phyloP scores from a whole-genome alignment of 2,888 invertebrate species.

The Aspidiotus rigidus region DNA sequence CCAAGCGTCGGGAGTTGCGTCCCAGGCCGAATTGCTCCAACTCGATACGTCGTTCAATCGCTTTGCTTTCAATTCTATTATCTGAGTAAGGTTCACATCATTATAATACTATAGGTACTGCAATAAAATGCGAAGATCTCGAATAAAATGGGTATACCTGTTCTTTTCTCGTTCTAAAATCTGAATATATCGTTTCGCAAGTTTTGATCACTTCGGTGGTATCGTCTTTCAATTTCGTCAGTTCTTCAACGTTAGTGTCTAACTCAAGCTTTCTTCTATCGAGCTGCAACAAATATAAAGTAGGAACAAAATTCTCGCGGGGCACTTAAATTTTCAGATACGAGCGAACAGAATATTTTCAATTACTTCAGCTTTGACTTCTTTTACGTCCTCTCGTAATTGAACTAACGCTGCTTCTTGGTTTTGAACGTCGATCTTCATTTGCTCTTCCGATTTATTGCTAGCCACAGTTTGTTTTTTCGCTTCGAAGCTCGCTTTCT shows the following conservation, averaged over 20 bases:
- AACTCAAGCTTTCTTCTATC: conserved; percentile 70
- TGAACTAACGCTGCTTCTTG: conserved; percentile 65
- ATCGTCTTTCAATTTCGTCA: conserved; percentile 61
- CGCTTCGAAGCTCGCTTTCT: conserved; percentile 62
- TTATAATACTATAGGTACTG: background rate
- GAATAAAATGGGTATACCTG: conserved; percentile 39
- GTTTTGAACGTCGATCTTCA: conserved; percentile 55
- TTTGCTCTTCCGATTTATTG: conserved; percentile 47
- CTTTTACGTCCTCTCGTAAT: conserved; percentile 60
- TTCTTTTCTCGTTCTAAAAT: conserved; percentile 59
- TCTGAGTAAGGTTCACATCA: conserved; percentile 38
- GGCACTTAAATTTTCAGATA: background rate
- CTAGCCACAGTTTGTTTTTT: conserved; percentile 40
- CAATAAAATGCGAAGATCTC: background rate
- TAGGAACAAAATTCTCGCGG: background rate
- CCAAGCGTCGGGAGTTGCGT: conserved; percentile 37
- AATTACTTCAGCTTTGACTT: conserved; percentile 56
- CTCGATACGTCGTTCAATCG: conserved; percentile 48
- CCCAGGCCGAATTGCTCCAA: conserved; percentile 58
- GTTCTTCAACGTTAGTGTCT: conserved; percentile 66
- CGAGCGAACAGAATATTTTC: background rate
- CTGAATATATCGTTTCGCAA: conserved; percentile 56
- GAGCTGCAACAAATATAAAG: conserved; percentile 47
- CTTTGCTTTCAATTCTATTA: conserved; percentile 50
- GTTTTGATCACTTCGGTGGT: conserved; percentile 58